Percentiles rank a stretch among this genome's conserved stretches.
phyloP scores from a whole-genome alignment of 2,797 vertebrate species.

The Gallinago solitaria region DNA sequence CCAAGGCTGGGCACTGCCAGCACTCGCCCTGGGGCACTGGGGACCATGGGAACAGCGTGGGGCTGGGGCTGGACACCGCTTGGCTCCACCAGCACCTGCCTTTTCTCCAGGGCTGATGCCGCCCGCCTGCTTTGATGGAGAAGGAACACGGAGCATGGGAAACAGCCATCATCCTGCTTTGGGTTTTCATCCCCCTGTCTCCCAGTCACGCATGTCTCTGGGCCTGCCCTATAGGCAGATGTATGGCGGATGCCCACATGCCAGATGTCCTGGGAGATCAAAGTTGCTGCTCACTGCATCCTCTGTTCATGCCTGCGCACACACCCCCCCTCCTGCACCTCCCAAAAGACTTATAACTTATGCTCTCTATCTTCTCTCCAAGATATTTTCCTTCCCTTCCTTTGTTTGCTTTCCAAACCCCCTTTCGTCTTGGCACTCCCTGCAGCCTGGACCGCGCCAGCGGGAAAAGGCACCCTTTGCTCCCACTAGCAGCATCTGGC shows the following conservation, averaged over 20 bases:
- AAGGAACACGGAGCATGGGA: neutral
- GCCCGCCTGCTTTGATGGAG: neutral
- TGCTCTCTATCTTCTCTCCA: conserved; percentile 22
- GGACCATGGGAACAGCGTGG: fast-evolving
- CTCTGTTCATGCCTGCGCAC: fast-evolving
- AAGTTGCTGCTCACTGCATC: neutral
- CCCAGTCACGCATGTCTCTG: neutral
- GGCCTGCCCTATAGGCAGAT: conserved; percentile 23
- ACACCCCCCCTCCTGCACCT: fast-evolving
- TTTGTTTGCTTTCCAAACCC: conserved; percentile 57
- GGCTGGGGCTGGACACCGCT: fast-evolving
- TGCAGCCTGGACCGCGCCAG: fast-evolving
- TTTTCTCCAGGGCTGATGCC: neutral
- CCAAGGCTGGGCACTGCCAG: fast-evolving
- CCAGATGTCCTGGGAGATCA: conserved; percentile 52
- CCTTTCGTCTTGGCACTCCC: neutral
- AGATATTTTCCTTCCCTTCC: neutral
- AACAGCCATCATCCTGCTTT: neutral
- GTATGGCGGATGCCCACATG: neutral
- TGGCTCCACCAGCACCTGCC: fast-evolving
- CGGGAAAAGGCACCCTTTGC: neutral
- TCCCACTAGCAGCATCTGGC: neutral
- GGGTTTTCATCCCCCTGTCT: neutral
- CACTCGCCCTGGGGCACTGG: fast-evolving
- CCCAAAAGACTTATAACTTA: neutral